phyloP scores from a whole-genome alignment of 2,888 invertebrate species.

The Cantharis lateralis region DNA sequence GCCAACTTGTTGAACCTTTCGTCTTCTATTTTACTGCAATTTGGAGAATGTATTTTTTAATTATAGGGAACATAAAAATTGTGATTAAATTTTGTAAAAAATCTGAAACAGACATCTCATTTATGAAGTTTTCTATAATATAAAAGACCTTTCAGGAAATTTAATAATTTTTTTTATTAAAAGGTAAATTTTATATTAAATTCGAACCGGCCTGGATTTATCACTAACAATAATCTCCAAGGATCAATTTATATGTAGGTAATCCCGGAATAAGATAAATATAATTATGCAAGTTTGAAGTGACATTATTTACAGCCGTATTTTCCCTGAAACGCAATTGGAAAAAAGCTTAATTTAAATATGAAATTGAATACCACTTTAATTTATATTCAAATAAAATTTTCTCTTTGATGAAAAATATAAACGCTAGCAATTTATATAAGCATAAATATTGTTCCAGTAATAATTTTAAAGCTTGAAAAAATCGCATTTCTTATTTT shows the following conservation, averaged over 20 bases:
- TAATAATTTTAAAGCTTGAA: neutral
- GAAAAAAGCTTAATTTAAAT: neutral
- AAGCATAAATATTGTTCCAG: neutral
- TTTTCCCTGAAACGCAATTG: neutral
- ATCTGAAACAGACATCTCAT: neutral
- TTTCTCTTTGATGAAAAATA: neutral
- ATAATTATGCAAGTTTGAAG: neutral
- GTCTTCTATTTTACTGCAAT: neutral
- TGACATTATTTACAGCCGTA: neutral
- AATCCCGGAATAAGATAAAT: neutral
- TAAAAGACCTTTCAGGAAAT: neutral
- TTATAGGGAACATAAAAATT: neutral
- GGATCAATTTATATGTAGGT: neutral
- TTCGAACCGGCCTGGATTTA: neutral
- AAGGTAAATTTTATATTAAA: neutral
- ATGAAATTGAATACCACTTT: neutral
- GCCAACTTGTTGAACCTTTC: neutral
- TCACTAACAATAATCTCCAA: neutral
- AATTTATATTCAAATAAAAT: neutral
- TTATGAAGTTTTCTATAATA: neutral
- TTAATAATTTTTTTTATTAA: neutral
- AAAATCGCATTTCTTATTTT: neutral
- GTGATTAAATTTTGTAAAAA: neutral
- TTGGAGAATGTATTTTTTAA: neutral
- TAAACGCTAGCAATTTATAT: neutral